Evolutionary conservation across 2,888 invertebrate genomes (phyloP).

Genomic region (Oxytorus armatus): DNA sequence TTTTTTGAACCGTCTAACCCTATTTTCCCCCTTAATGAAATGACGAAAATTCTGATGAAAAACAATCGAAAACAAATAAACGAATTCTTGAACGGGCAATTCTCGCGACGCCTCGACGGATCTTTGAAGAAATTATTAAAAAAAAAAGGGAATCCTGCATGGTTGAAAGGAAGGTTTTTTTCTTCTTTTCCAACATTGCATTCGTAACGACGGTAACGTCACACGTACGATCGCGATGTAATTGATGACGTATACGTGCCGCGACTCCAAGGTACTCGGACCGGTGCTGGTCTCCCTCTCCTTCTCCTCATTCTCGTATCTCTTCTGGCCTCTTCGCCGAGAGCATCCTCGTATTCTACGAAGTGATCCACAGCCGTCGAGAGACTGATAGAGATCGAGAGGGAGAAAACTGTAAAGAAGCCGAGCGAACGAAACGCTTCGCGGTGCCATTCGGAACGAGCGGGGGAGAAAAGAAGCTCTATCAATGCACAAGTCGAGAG

Average conservation of each 20-base stretch:
- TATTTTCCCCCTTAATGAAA: no score
- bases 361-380: slow-evolving; percentile 32
- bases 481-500: slow-evolving; percentile 48
- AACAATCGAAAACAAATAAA: no score
- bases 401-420: slow-evolving; percentile 37
- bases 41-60: no score
- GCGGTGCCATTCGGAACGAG: slow-evolving; percentile 2
- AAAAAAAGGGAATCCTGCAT: background rate
- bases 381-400: slow-evolving; percentile 56
- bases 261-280: slow-evolving; percentile 11
- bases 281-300: background rate
- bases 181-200: slow-evolving; percentile 7
- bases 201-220: slow-evolving; percentile 30
- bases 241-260: slow-evolving; percentile 50
- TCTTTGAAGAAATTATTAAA: background rate
- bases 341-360: slow-evolving; percentile 44
- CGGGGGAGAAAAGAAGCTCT: slow-evolving; percentile 39
- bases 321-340: background rate
- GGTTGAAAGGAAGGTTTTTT: background rate
- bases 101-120: no score
- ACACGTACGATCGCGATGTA: slow-evolving; percentile 41
- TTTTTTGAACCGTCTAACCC: no score
- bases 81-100: no score
- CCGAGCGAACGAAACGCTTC: slow-evolving; percentile 22
- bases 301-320: slow-evolving; percentile 29